phyloP scores from a whole-genome alignment of 2,888 invertebrate species.

The Amphipyra tragopoginis region DNA sequence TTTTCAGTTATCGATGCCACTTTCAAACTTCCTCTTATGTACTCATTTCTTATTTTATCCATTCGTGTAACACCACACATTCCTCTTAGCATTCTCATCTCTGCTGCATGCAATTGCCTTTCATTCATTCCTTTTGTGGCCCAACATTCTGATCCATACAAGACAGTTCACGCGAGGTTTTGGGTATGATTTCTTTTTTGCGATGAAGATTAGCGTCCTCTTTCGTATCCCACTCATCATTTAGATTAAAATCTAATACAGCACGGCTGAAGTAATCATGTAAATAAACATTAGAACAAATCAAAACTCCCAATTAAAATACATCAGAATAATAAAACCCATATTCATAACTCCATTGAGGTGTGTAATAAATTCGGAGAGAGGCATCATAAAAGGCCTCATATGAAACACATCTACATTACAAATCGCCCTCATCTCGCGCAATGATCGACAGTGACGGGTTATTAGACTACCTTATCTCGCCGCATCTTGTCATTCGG shows the following conservation, averaged over 20 bases:
- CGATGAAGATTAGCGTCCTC: too few species aligned
- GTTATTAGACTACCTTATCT: slow-evolving; percentile 80
- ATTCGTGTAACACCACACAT: too few species aligned
- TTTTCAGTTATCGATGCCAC: too few species aligned
- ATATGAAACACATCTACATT: slow-evolving; percentile 58
- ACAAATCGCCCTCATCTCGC: slow-evolving; percentile 58
- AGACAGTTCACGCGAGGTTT: too few species aligned
- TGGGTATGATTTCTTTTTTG: too few species aligned
- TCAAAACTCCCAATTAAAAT: slow-evolving; percentile 46
- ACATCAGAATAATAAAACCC: slow-evolving; percentile 53
- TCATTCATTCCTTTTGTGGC: too few species aligned
- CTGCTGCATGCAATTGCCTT: too few species aligned
- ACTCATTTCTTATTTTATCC: too few species aligned
- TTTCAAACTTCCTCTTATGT: too few species aligned
- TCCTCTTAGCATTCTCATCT: too few species aligned
- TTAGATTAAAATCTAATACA: neutral
- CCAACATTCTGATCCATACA: too few species aligned
- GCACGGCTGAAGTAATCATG: too few species aligned
- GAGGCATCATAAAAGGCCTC: slow-evolving; percentile 54
- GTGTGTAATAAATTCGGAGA: slow-evolving; percentile 59
- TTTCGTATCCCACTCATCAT: neutral
- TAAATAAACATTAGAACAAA: slow-evolving; percentile 17
- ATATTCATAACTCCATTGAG: slow-evolving; percentile 62
- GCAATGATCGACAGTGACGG: slow-evolving; percentile 62
- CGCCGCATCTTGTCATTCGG: slow-evolving; percentile 80